These are phyloP conservation scores for Pycnonotus jocosus DNA, from an alignment of 2,113 vertebrate genomes.

Conservation along the genomic window DNA sequence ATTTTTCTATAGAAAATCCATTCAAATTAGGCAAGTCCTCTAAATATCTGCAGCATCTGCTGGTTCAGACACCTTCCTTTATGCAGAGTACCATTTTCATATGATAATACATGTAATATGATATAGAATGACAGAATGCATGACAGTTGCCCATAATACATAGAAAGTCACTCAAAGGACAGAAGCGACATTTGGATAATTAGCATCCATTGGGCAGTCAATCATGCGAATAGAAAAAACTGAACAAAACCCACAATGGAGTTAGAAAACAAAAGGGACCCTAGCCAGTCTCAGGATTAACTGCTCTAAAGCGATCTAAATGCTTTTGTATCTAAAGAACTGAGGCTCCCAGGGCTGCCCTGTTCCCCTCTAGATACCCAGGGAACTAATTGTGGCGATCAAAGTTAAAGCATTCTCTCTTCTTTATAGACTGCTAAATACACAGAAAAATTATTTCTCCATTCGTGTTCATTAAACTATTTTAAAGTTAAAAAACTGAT, in stretches of 20 bases:
- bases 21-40: constrained; percentile 69
- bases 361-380: constrained; percentile 70
- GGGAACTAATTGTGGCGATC: constrained; percentile 79
- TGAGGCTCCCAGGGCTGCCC: constrained; percentile 70
- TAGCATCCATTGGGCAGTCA: constrained; percentile 84
- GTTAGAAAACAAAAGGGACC: constrained; percentile 84
- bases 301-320: constrained; percentile 84
- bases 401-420: constrained; percentile 77
- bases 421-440: constrained; percentile 76
- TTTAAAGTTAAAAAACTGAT: constrained; percentile 73
- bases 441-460: constrained; percentile 71
- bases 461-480: constrained; percentile 76
- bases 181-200: constrained; percentile 87
- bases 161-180: constrained; percentile 83
- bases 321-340: constrained; percentile 84
- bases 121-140: constrained; percentile 83
- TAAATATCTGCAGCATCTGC: constrained; percentile 76
- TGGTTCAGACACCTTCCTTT: constrained; percentile 74
- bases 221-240: constrained; percentile 81
- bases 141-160: constrained; percentile 82
- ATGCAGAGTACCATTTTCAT: constrained; percentile 74
- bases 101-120: constrained; percentile 84
- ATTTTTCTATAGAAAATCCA: constrained; percentile 60
- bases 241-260: constrained; percentile 84
- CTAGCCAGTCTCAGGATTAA: constrained; percentile 82